A percentile compares a stretch with the other conserved stretches of the same genome.
Evolutionary conservation across 2,113 vertebrate genomes (phyloP).

Genomic region (Centropristis striata): DNA sequence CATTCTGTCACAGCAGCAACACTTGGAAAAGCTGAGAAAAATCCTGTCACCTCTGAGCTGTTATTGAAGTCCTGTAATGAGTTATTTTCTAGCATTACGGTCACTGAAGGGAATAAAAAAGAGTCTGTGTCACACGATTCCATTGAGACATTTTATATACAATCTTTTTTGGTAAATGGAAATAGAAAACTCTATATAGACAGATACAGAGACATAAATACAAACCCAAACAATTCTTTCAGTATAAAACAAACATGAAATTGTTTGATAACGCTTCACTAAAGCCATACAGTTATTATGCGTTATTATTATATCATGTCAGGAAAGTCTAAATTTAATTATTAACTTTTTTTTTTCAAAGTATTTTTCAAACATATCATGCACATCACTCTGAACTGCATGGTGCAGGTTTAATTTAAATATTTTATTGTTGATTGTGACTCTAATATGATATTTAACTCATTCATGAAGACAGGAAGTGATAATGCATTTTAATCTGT

Average conservation of each 20-base stretch:
- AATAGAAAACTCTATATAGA: slow-evolving; percentile 83
- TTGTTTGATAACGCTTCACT: slow-evolving; percentile 57
- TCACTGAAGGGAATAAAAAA: slow-evolving; percentile 18
- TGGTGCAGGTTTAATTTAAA: neutral
- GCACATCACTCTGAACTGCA: neutral
- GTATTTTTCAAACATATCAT: neutral
- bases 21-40: neutral
- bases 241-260: slow-evolving; percentile 80
- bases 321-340: slow-evolving; percentile 6
- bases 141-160: slow-evolving; percentile 84
- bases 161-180: slow-evolving; percentile 86
- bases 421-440: slow-evolving; percentile 13
- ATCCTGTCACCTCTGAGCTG: neutral
- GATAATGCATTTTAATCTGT: slow-evolving; percentile 55
- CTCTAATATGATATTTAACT: neutral
- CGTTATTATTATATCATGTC: slow-evolving; percentile 32
- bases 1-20: neutral
- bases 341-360: slow-evolving; percentile 22
- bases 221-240: slow-evolving; percentile 78
- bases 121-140: slow-evolving; percentile 36
- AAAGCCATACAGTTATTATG: slow-evolving; percentile 57
- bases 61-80: neutral
- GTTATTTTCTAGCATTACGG: neutral
- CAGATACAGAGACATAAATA: slow-evolving; percentile 85
- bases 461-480: neutral